Base-by-base conservation (phyloP, 2,888 invertebrate genomes). In the Tridacna crocea region DNA sequence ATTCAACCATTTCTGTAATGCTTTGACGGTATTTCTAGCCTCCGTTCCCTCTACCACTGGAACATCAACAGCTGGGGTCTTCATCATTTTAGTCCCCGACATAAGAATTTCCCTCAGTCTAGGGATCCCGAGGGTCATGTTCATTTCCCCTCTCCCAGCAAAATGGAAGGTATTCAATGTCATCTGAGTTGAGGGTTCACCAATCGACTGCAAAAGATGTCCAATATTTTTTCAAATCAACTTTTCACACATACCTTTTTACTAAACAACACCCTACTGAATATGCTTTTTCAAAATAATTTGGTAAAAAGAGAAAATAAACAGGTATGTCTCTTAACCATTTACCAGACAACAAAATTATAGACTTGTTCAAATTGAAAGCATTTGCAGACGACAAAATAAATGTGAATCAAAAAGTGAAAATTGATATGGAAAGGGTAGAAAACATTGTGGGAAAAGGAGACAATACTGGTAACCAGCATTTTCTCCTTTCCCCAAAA, bases 181-280 rank as follows among this genome's bases (percentile, higher is more conserved):
- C 99, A 99, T 99, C 96, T 99, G 99, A 81, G 99, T 99, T 1
- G 99, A 99, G 0, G 99, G 99, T 95, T 99, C 99, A 79, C 99
- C 99, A 84, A 99, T 97, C 0, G 99, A 99, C 95, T 96, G 93
- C 3, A 92, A 88, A 55, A 55, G 55, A 55, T 11, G 1, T 55
- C 2, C 19, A 55, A 19, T 55, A 10, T 6, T 19, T 55, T 55
- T 36, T 36, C 36, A 36, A 8, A 36, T 8, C 8, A 36, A 36
- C 36, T 36, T 36, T 36, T 36, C 36, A 4, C 36, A 36, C 36
- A 36, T 36, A 36, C 2, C 36, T 8, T 36, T 36, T 36, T 4
- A 36, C 36, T 8, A 36, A 36, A 36, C 36, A 36, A 36, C 8
- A 36, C 36, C 8, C 3, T 36, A 8, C n/a, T 2, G 36, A 36